phyloP scores from a whole-genome alignment of 2,113 vertebrate genomes.

The Misgurnus anguillicaudatus region DNA sequence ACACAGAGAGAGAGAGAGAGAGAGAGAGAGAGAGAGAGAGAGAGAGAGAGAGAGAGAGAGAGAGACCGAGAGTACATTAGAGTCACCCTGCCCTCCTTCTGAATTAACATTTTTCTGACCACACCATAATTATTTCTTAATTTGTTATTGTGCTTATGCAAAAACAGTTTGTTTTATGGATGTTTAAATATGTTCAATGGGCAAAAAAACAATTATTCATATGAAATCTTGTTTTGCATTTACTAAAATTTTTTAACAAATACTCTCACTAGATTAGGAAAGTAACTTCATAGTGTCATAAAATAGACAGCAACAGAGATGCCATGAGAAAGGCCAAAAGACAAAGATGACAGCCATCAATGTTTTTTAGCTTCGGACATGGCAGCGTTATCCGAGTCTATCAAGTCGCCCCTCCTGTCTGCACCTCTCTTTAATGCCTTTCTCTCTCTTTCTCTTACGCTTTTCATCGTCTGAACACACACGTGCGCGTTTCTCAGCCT shows the following conservation, averaged over 20 bases:
- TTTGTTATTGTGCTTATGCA: no score
- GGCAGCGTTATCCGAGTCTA: conserved; percentile 13
- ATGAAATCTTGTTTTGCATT: no score
- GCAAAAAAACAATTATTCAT: no score
- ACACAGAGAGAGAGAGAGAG: not conserved
- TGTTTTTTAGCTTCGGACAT: conserved; percentile 24
- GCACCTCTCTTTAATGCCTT: not conserved
- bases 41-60: no score
- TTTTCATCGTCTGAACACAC: conserved; percentile 1
- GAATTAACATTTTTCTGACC: no score
- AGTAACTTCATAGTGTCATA: conserved; percentile 35
- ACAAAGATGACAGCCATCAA: not conserved
- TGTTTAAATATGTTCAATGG: no score
- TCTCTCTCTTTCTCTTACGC: not conserved
- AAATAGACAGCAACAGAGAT: not conserved
- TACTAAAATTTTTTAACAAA: no score
- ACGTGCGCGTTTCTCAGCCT: conserved; percentile 37
- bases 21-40: not conserved
- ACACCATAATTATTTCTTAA: no score
- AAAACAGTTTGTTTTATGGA: no score
- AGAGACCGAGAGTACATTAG: no score
- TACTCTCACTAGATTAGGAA: not conserved
- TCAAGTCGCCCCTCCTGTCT: not conserved
- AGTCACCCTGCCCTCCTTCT: no score
- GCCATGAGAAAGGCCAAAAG: conserved; percentile 12